A percentile compares a stretch with the other conserved stretches of the same genome.
These are phyloP conservation scores for Neoniphon sammara DNA, from an alignment of 2,797 vertebrate species.

Conservation along the genomic window DNA sequence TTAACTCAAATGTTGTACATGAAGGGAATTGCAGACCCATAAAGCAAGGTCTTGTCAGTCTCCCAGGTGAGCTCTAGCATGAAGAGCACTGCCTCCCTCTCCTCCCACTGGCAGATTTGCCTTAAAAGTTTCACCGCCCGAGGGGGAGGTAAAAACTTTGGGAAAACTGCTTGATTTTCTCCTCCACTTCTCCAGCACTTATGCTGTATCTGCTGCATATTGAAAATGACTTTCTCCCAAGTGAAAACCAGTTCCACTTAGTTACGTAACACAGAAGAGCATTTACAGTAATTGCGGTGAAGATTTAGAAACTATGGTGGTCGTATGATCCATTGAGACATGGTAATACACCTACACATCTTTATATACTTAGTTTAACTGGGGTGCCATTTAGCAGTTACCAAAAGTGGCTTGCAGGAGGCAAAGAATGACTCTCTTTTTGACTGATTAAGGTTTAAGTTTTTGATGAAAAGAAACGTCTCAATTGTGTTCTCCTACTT, in stretches of 20 bases:
- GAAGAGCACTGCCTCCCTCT: slow-evolving; percentile 80
- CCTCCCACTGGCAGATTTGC: slow-evolving; percentile 73
- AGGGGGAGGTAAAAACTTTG: slow-evolving; percentile 62
- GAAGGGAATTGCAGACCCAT: slow-evolving; percentile 84
- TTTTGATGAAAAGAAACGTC: slow-evolving; percentile 21
- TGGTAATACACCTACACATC: background rate
- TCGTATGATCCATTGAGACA: background rate
- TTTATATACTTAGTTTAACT: background rate
- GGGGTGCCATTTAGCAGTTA: background rate
- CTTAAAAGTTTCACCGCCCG: slow-evolving; percentile 73
- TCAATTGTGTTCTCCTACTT: slow-evolving; percentile 33
- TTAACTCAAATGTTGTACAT: slow-evolving; percentile 88
- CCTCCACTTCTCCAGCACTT: slow-evolving; percentile 33
- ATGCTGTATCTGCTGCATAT: slow-evolving; percentile 25
- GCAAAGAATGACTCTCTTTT: slow-evolving; percentile 28
- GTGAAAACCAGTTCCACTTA: slow-evolving; percentile 11
- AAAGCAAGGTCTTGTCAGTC: slow-evolving; percentile 84
- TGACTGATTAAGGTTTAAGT: slow-evolving; percentile 24
- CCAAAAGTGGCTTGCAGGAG: slow-evolving; percentile 14
- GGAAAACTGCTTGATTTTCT: slow-evolving; percentile 56
- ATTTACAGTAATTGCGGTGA: background rate
- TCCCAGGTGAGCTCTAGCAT: slow-evolving; percentile 83
- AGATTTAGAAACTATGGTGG: background rate
- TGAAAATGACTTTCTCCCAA: slow-evolving; percentile 13
- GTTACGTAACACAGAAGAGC: background rate